Evolutionary conservation across 64 coral and sea anemone genomes (phyloP), one percentile per base, ranked within the genome.

Genomic region (Montipora efflorescens): DNA sequence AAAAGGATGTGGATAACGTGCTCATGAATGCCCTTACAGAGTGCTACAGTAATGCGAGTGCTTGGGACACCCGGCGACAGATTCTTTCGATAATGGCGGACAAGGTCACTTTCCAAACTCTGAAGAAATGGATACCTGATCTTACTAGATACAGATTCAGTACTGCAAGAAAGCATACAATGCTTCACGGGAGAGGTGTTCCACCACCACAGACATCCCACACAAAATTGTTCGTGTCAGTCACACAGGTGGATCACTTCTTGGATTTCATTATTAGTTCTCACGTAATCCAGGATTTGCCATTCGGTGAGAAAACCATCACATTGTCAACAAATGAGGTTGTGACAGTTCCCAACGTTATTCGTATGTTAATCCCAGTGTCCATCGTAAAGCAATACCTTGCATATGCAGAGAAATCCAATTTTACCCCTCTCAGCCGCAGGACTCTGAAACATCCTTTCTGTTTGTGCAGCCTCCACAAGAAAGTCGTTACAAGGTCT

Each of bases 31-130:
- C 88, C 22, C 79, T 96, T 10, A 28, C 81, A 51, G 95, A 96
- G 61, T 92, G 90, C 57, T 90, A 96, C 47, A 88, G 59, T 48
- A 92, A 92, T 64, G 90, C 85, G 14, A 79, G 47, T 70, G 67
- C 64, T 46, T 90, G 91, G 91, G 28, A 72, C 82, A 67, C 91
- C 19, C 13, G 75, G 16, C 59, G 81, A 13, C 91, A 96, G 75
- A 96, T 93, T 11, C 21, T 87, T 16, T 91, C 95, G 0, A 96
- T 93, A 80, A 80, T 93, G 72, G 87, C 91, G 22, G 82, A 93
- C 74, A 93, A 90, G 66, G 80, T 93, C 13, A 8, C 79, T 36
- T 36, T 36, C 28, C 13, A 43, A 77, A 76, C 87, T 21, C 76
- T 78, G 45, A 12, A 62, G 12, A 89, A 46, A 44, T 25, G 25